phyloP scores from a whole-genome alignment of 1,140 invertebrate genomes.

The Leptinotarsa defecta region DNA sequence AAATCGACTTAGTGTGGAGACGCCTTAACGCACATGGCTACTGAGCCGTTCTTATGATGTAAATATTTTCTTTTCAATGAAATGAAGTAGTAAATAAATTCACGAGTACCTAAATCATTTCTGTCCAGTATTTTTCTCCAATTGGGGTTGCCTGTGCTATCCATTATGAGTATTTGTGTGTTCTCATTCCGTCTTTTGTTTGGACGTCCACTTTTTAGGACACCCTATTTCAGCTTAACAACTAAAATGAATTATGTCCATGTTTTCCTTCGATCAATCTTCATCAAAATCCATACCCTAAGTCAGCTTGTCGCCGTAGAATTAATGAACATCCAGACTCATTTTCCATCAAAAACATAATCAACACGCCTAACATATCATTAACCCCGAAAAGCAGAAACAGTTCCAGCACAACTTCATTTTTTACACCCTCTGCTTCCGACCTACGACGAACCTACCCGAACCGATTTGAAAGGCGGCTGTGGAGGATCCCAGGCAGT shows the following conservation, averaged over 20 bases:
- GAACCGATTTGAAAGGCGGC: slow-evolving; percentile 37
- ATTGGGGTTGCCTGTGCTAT: no score
- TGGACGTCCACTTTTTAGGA: not conserved
- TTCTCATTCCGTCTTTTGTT: not conserved
- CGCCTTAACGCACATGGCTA: no score
- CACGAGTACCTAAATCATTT: no score
- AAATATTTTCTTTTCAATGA: no score
- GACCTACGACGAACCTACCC: slow-evolving; percentile 23
- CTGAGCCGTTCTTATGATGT: no score
- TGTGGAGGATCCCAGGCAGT: slow-evolving; percentile 53
- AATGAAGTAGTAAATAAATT: no score
- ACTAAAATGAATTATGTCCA: not conserved
- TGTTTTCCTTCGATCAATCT: not conserved
- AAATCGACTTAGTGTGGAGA: no score
- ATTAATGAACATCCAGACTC: slow-evolving; percentile 1
- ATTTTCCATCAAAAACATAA: not conserved
- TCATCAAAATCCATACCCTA: not conserved
- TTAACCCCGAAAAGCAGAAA: slow-evolving; percentile 12
- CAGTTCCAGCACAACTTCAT: slow-evolving; percentile 5
- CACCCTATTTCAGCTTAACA: not conserved
- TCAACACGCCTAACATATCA: slow-evolving; percentile 19
- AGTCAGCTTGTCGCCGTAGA: not conserved
- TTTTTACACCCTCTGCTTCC: slow-evolving; percentile 7
- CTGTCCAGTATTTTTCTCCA: no score
- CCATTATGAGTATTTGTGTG: not conserved